Conservation (phyloP, 2,888 invertebrate genomes). For the Ceriagrion tenellum region DNA sequence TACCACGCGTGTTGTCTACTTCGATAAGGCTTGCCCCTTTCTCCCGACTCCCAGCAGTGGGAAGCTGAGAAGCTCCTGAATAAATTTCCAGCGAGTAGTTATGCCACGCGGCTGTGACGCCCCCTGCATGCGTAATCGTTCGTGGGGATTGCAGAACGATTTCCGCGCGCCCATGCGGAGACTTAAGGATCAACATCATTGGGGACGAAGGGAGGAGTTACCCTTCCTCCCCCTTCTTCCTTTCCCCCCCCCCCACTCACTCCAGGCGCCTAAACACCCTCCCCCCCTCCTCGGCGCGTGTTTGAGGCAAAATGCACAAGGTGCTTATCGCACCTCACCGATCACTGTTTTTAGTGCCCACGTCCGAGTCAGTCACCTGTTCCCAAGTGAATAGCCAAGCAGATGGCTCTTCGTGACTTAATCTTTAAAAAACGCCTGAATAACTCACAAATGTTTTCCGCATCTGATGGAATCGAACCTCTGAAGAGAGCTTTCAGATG, state of each 20-base stretch:
- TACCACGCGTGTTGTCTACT: not conserved
- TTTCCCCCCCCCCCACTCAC: not conserved
- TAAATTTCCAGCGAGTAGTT: slow-evolving; percentile 1
- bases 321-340: not conserved
- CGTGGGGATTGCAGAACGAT: not conserved
- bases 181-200: not conserved
- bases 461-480: not conserved
- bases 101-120: slow-evolving; percentile 1
- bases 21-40: not conserved
- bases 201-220: not conserved
- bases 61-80: not conserved
- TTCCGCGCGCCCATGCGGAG: not conserved
- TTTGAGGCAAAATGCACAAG: not conserved
- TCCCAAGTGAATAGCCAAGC: not conserved
- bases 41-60: not conserved
- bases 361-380: slow-evolving; percentile 55
- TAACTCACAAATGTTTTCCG: slow-evolving; percentile 33
- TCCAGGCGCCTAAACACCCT: no score
- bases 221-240: not conserved
- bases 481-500: not conserved
- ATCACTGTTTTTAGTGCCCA: not conserved
- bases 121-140: slow-evolving; percentile 28
- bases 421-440: slow-evolving; percentile 10
- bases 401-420: slow-evolving; percentile 50
- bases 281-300: no score